phyloP scores from a whole-genome alignment of 2,113 vertebrate species.

The Equus quagga region DNA sequence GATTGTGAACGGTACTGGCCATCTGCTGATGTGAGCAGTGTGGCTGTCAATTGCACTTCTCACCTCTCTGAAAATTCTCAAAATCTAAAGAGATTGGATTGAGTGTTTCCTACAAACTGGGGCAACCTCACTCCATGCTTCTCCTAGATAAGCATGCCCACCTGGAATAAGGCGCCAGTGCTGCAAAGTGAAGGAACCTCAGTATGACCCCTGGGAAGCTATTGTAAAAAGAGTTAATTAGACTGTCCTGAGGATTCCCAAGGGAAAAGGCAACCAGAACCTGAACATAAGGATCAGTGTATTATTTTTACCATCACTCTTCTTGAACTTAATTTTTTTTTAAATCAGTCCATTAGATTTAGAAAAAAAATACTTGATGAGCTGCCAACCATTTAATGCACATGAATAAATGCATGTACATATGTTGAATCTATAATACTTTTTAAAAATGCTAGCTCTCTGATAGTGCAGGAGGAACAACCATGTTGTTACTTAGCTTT shows the following conservation, averaged over 20 bases:
- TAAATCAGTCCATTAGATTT: slow-evolving; percentile 45
- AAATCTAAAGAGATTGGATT: background rate
- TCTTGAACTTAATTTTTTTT: slow-evolving; percentile 35
- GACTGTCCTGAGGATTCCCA: background rate
- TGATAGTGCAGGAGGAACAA: slow-evolving; percentile 35
- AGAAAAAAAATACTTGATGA: slow-evolving; percentile 53
- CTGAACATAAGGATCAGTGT: background rate
- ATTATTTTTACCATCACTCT: slow-evolving; percentile 45
- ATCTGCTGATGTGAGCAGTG: background rate
- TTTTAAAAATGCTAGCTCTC: slow-evolving; percentile 43
- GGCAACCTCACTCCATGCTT: background rate
- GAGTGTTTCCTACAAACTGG: background rate
- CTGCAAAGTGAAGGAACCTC: background rate
- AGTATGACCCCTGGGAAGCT: background rate
- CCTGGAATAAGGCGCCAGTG: background rate
- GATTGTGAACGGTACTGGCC: background rate
- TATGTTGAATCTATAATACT: slow-evolving; percentile 66
- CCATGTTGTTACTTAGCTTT: slow-evolving; percentile 32
- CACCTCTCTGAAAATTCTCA: background rate
- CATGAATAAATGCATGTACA: slow-evolving; percentile 77
- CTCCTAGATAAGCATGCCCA: background rate
- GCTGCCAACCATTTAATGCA: slow-evolving; percentile 64
- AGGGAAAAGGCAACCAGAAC: background rate
- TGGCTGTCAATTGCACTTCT: background rate
- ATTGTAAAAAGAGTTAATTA: background rate